phyloP scores from a whole-genome alignment of 1,140 invertebrate genomes.

The Lepidostoma basale region DNA sequence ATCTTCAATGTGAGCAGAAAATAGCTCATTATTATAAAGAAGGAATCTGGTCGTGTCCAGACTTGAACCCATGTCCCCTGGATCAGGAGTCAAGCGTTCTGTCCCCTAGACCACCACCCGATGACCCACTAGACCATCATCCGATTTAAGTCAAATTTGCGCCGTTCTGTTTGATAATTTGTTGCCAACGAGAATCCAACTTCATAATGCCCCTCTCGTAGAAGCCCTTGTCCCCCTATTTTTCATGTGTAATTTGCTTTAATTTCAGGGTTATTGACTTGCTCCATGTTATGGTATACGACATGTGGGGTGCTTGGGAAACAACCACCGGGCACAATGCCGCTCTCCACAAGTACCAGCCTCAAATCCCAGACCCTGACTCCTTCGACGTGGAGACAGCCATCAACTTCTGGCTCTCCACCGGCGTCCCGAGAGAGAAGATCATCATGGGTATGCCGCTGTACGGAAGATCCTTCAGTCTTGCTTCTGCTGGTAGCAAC shows the following conservation, averaged over 20 bases:
- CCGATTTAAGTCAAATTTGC: constrained; percentile 1
- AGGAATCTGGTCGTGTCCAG: no score
- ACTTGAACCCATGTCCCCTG: no score
- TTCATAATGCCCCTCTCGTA: constrained; percentile 4
- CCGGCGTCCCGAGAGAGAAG: constrained; percentile 67
- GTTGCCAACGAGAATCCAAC: not conserved
- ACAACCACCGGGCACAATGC: constrained; percentile 65
- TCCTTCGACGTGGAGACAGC: constrained; percentile 56
- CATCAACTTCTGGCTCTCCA: constrained; percentile 66
- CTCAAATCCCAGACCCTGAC: constrained; percentile 45
- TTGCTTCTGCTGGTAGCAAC: constrained; percentile 56
- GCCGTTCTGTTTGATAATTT: constrained; percentile 15
- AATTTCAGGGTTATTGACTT: constrained; percentile 63
- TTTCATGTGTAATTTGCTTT: no score
- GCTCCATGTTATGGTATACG: constrained; percentile 75
- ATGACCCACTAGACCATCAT: no score
- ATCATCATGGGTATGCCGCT: constrained; percentile 71
- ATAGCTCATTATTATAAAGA: no score
- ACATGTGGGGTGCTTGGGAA: constrained; percentile 72
- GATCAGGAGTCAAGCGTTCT: no score
- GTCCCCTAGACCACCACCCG: no score
- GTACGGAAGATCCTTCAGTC: constrained; percentile 71
- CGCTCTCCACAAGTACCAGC: constrained; percentile 64
- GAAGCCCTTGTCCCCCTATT: constrained; percentile 15
- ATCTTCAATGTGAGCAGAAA: no score